These are phyloP conservation scores for Heliconius congener DNA, from an alignment of 1,140 invertebrate species.

Conservation along the genomic window DNA sequence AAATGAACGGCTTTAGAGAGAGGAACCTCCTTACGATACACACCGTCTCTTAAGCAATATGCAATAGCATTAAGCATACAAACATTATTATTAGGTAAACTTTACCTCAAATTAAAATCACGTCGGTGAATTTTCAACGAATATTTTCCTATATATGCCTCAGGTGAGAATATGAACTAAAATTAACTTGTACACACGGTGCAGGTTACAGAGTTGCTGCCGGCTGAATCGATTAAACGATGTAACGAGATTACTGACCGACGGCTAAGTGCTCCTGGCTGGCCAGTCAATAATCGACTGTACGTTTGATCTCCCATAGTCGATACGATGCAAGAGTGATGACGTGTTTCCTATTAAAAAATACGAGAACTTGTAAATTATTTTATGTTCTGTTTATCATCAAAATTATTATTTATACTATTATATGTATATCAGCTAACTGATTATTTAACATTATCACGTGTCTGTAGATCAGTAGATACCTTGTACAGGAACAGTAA, in stretches of 20 bases:
- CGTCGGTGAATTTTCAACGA: constrained; percentile 1
- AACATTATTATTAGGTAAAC: too few species aligned
- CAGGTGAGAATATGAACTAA: constrained; percentile 37
- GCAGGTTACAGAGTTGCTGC: constrained; percentile 38
- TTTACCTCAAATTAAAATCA: background rate
- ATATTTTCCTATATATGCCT: constrained; percentile 23
- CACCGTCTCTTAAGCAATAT: too few species aligned
- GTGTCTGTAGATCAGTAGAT: background rate
- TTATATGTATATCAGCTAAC: background rate
- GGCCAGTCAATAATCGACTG: constrained; percentile 53
- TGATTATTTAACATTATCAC: background rate
- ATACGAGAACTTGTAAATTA: background rate
- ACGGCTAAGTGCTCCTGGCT: constrained; percentile 58
- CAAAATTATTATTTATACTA: background rate
- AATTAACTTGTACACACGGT: constrained; percentile 36
- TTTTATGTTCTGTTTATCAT: background rate
- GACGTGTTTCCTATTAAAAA: constrained; percentile 8
- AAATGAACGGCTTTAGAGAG: too few species aligned
- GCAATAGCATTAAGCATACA: too few species aligned
- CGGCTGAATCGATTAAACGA: constrained; percentile 62
- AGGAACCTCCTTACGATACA: too few species aligned
- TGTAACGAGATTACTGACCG: constrained; percentile 51
- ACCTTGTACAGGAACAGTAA: background rate
- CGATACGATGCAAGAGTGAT: constrained; percentile 21
- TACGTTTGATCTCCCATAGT: constrained; percentile 26